Conservation (phyloP, 1,140 invertebrate genomes). For the Drosophila virilis region DNA sequence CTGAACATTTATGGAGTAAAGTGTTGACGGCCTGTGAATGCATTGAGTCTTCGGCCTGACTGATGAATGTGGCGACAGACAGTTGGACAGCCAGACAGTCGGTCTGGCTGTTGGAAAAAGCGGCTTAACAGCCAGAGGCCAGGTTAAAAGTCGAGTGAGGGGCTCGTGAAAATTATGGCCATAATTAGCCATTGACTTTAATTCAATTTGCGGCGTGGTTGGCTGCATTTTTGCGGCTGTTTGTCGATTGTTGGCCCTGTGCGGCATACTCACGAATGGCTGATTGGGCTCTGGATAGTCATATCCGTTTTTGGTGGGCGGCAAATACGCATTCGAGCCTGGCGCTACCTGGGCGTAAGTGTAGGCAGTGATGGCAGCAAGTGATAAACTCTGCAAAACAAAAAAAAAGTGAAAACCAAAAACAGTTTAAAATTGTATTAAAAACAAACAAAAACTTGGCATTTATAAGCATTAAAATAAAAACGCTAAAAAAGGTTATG, state of each 20-base stretch:
- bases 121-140: conserved; percentile 19
- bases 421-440: conserved; percentile 5
- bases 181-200: conserved; percentile 65
- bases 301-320: conserved; percentile 85
- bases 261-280: conserved; percentile 69
- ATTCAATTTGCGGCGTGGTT: conserved; percentile 59
- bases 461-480: conserved; percentile 26
- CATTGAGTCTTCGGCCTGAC: conserved; percentile 21
- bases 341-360: conserved; percentile 78
- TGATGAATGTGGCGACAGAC: conserved; percentile 35
- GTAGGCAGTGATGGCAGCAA: conserved; percentile 73
- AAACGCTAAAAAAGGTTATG: conserved; percentile 58
- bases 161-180: conserved; percentile 56
- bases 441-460: conserved; percentile 24
- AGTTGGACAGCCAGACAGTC: background rate
- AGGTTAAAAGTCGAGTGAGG: conserved; percentile 40
- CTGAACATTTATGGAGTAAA: conserved; percentile 32
- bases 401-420: conserved; percentile 16
- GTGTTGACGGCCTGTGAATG: conserved; percentile 17
- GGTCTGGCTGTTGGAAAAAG: conserved; percentile 12
- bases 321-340: conserved; percentile 87
- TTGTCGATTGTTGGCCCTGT: background rate
- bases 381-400: conserved; percentile 74
- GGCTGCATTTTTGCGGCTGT: conserved; percentile 7
- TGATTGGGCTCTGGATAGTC: conserved; percentile 75